These are phyloP conservation scores for Napeogenes inachia DNA, from an alignment of 2,888 invertebrate species.

Conservation along the genomic window DNA sequence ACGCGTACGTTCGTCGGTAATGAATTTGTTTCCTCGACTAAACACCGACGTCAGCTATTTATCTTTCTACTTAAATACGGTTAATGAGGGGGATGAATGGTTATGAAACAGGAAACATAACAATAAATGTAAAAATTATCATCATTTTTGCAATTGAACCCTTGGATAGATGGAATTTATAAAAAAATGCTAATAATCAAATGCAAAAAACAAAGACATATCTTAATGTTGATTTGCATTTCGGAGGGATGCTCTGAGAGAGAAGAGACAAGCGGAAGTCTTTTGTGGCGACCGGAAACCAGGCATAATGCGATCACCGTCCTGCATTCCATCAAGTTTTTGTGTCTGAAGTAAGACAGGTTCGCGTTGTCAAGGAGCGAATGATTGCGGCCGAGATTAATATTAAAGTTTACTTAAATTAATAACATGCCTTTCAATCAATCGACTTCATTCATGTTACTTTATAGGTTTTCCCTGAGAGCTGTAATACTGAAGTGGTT, in stretches of 20 bases:
- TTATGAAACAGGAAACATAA: conserved; percentile 1
- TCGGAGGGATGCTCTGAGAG: conserved; percentile 63
- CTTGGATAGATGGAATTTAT: conserved; percentile 25
- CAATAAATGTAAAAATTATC: too few species aligned
- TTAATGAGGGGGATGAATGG: conserved; percentile 18
- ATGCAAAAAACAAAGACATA: conserved; percentile 34
- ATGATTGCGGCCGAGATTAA: conserved; percentile 10
- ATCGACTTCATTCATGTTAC: too few species aligned
- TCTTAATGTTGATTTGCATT: conserved; percentile 59
- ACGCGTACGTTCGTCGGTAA: conserved; percentile 52
- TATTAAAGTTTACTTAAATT: conserved; percentile 7
- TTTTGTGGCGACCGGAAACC: conserved; percentile 69
- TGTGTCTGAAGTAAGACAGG: conserved; percentile 39
- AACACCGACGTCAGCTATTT: conserved; percentile 29
- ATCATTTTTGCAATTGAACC: too few species aligned
- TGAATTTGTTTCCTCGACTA: conserved; percentile 47
- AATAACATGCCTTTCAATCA: neutral
- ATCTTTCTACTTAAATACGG: conserved; percentile 28
- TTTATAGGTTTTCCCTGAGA: too few species aligned
- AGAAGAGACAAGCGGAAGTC: conserved; percentile 71
- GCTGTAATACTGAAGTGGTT: too few species aligned
- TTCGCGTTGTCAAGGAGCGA: conserved; percentile 34
- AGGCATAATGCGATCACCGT: conserved; percentile 65
- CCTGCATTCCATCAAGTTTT: conserved; percentile 50
- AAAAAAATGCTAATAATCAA: conserved; percentile 28